Conservation (phyloP, 2,113 vertebrate genomes). For the Lophotis ruficrista region DNA sequence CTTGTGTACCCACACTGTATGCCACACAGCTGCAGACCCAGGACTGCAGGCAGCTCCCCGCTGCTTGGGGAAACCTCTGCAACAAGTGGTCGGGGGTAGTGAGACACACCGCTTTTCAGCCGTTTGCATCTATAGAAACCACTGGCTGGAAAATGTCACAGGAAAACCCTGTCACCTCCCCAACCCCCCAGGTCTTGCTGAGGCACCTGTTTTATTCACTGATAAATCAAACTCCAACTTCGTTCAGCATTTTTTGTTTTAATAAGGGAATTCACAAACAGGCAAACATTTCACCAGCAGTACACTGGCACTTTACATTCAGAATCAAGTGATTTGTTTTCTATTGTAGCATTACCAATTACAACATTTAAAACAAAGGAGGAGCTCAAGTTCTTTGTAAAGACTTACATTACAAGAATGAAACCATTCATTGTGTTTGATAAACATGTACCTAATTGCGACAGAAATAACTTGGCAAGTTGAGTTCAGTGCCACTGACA, state of each 20-base stretch:
- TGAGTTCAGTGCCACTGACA: neutral
- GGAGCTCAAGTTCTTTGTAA: neutral
- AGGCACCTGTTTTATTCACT: neutral
- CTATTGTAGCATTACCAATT: neutral
- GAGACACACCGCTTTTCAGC: neutral
- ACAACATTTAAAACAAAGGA: neutral
- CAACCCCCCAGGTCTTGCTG: neutral
- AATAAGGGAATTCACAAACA: neutral
- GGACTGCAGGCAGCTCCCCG: neutral
- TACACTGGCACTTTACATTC: neutral
- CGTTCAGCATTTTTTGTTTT: neutral
- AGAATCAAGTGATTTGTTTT: neutral
- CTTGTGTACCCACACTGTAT: neutral
- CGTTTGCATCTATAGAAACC: neutral
- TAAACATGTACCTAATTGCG: neutral
- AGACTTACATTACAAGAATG: neutral
- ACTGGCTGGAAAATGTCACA: neutral
- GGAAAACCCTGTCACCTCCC: neutral
- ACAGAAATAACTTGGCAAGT: neutral
- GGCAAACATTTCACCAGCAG: neutral
- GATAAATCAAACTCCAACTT: neutral
- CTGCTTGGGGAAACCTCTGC: neutral
- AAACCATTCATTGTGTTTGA: neutral
- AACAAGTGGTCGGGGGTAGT: accelerated
- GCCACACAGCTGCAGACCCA: neutral